Percentiles rank a stretch among this genome's conserved stretches.
Conservation (phyloP, 1,140 invertebrate genomes). For the Hermatobates lingyangjiaoensis region DNA sequence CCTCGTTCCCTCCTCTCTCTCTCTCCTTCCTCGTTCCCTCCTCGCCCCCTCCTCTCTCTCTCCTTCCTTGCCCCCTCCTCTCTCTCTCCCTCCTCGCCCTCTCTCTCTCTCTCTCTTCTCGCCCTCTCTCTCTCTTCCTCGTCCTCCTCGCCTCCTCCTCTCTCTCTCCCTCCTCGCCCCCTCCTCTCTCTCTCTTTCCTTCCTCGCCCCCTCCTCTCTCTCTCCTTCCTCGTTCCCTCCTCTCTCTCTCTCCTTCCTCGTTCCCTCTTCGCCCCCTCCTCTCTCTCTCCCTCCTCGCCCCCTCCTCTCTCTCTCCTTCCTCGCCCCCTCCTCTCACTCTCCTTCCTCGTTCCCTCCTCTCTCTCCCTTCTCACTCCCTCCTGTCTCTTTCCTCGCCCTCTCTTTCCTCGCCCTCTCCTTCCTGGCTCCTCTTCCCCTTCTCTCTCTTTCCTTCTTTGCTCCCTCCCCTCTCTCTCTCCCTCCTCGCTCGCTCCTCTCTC, state of each 20-base stretch:
- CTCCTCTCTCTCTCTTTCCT: slow-evolving; percentile 6
- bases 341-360: neutral
- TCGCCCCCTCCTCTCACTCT: neutral
- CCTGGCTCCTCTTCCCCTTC: neutral
- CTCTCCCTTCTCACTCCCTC: neutral
- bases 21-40: slow-evolving; percentile 5
- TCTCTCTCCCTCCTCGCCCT: neutral
- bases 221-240: slow-evolving; percentile 4
- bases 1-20: slow-evolving; percentile 5
- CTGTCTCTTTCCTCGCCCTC: neutral
- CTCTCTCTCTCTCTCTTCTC: neutral
- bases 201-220: slow-evolving; percentile 2
- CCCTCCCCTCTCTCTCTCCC: neutral
- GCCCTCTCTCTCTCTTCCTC: slow-evolving; percentile 2
- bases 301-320: neutral
- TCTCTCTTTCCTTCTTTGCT: neutral
- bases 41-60: slow-evolving; percentile 3
- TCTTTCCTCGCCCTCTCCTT: slow-evolving; percentile 1
- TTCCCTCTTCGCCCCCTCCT: slow-evolving; percentile 12
- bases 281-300: slow-evolving; percentile 2
- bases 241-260: slow-evolving; percentile 8
- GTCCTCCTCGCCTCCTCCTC: slow-evolving; percentile 2
- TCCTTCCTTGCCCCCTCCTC: neutral
- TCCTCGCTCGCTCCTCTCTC: neutral
- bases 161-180: slow-evolving; percentile 10